Base-by-base conservation (phyloP, 2,113 vertebrate genomes). In the Opisthocomus hoazin region DNA sequence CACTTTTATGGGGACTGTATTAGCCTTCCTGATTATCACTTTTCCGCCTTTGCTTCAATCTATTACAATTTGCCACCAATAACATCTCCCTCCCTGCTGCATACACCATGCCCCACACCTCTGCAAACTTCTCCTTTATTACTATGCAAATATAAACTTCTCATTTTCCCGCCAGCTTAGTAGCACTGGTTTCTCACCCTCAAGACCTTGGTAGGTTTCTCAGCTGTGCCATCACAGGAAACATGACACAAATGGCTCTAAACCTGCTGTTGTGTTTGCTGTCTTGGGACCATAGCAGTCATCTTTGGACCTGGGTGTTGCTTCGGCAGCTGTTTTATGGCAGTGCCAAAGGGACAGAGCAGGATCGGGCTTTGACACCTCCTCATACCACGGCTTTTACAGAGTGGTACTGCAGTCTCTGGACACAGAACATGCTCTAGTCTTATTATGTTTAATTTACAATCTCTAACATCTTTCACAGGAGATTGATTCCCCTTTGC, bases 351-450 rank as follows among this genome's bases (percentile, higher is more conserved):
- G 34, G 29, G 48, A 26, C 21, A 45, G 30, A 24, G 7, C 2
- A 1, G 60, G 46, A 39, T 9, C 2, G 0, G 30, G 22, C 22
- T 46, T 34, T 2, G 0, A 46, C 50, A 26, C 24, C 34, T 84
- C 29, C 20, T 78, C 1, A 0, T 39, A 37, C 8, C 15, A 10
- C 1, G 1, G 23, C 6, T 46, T 57, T 10, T 37, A n/a, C 15
- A 53, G 56, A 37, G 24, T 43, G 21, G 21, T 66, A 4, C 73
- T 54, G 63, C 11, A 23, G 34, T 10, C 29, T 66, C 46, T 46
- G 37, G 32, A 45, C 45, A 63, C 3, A n/a, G 18, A 83, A 16
- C 19, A 12, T 43, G 13, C 34, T 83, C 27, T 24, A 18, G 56
- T 32, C 53, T 45, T 81, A 15, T 3, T 75, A 20, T 65, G 81